Base-by-base conservation (phyloP, 2,888 invertebrate species). In the Drosophila kokeensis region DNA sequence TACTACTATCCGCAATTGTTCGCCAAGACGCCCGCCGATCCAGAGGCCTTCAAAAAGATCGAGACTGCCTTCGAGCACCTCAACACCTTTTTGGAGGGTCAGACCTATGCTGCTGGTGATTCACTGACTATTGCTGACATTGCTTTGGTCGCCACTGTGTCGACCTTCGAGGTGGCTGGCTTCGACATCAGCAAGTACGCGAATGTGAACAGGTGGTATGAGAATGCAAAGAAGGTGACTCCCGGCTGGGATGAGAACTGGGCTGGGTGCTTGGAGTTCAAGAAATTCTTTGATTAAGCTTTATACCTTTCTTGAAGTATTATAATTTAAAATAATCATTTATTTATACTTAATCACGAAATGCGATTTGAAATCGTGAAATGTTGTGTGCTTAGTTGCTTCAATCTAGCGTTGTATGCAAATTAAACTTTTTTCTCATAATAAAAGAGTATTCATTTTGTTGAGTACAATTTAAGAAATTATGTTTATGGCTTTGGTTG, bases 71-170 rank as follows among this genome's bases (percentile, higher is more conserved):
- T 97, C 57, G 94, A 94, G 40, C 95, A 96, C 78, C 93, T 97
- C 38, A 95, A 97, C 83, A 95, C 93, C n/a, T 96, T 96, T 94
- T 94, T 97, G 34, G 95, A 95, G 52, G 95, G 95, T 0, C 94
- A 95, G 84, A 94, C 95, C 76, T 98, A 95, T 93, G 95, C 94
- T 40, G 97, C 97, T 21, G 97, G 97, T 3, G 94, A 95, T 68
- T 94, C 94, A 68, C 93, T 97, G 62, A 97, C 97, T 24, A 92
- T 98, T 24, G 98, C 98, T 10, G 98, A 98, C 92, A 94, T 97
- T 49, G 93, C 95, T 40, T 91, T 97, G 53, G 93, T 95, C 38
- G 95, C 96, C 11, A 94, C 95, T 10, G 94, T 97, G 13, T 95
- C 97, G 55, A 96, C 96, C 72, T 94, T 95, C 73, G 96, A 96